Percentiles rank a stretch among this genome's conserved stretches.
Conservation (phyloP, 1,140 invertebrate species). For the Rhopalosiphum padi region DNA sequence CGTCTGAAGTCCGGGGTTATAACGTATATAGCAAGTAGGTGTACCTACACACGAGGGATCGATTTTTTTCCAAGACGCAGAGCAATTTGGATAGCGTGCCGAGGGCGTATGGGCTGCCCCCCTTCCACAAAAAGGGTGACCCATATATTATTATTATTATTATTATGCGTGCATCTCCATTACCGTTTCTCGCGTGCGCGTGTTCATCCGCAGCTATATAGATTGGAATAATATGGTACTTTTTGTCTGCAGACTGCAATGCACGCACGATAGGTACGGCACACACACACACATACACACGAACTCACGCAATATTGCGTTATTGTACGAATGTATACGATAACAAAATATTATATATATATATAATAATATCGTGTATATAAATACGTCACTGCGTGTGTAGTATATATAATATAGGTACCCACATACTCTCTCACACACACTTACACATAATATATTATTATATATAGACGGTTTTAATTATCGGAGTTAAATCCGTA, state of each 20-base stretch:
- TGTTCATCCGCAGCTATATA: neutral
- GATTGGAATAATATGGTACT: neutral
- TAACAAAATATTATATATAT: neutral
- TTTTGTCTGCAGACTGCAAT: constrained; percentile 3
- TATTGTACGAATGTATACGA: neutral
- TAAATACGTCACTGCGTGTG: too few relatives aligned
- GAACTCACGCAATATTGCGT: neutral
- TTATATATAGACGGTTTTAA: neutral
- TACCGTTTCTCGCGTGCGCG: neutral
- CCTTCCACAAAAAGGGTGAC: neutral
- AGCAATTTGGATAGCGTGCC: constrained; percentile 26
- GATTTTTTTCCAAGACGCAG: constrained; percentile 30
- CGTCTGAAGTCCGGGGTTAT: neutral
- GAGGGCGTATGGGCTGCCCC: neutral
- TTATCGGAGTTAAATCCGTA: neutral
- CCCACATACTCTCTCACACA: neutral
- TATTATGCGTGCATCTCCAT: neutral
- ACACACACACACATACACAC: neutral
- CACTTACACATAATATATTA: neutral
- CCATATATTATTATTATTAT: neutral
- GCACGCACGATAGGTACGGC: neutral
- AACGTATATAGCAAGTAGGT: neutral
- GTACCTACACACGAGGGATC: neutral
- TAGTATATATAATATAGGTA: too few relatives aligned
- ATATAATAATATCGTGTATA: neutral